Base-by-base conservation (phyloP, 2,888 invertebrate genomes). In the Tortrix viridana region DNA sequence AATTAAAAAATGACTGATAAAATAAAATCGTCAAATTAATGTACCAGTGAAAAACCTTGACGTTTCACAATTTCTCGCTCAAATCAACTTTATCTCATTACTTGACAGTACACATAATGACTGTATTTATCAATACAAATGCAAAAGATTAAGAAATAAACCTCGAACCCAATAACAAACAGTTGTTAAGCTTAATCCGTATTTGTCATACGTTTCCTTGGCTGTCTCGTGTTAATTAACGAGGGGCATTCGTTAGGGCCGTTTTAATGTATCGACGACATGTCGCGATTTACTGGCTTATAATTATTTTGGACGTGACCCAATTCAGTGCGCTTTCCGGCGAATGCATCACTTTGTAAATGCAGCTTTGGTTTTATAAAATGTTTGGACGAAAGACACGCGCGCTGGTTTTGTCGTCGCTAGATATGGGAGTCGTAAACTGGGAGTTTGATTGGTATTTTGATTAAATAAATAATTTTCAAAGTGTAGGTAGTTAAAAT, bases 301-400 rank as follows among this genome's bases (percentile, higher is more conserved):
- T 84, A 84, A 86, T 86, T 82, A 83, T 78, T 81, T 82, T 87
- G 86, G 87, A 81, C 74, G 68, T 74, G 75, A 74, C 81, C 86
- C 86, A 87, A 86, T 80, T 80, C 67, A 60, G 63, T 68, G 69
- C 71, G 66, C 54, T 67, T 67, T 69, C 67, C 70, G 64, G 66
- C 57, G 60, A 68, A 73, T 75, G 71, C 69, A 76, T 74, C 72
- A 70, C 37, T 47, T 57, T 16, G 41, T 48, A n/a, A 20, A 22
- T 48, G 41, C 47, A 12, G 43, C 23, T 50, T 52, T 56, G 44
- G 12, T 49, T 55, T 49, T 20, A 16, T n/a, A 52, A 52, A 14
- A 7, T 19, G 3, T 48, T 16, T 9, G 14, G 9, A 16, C 18
- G 44, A 7, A 20, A 7, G 38, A 12, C 18, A 41, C 41, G 26